Percentiles rank a stretch among this genome's conserved stretches.
Conservation (phyloP, 2,797 vertebrate species). For the Myotis vivesi region DNA sequence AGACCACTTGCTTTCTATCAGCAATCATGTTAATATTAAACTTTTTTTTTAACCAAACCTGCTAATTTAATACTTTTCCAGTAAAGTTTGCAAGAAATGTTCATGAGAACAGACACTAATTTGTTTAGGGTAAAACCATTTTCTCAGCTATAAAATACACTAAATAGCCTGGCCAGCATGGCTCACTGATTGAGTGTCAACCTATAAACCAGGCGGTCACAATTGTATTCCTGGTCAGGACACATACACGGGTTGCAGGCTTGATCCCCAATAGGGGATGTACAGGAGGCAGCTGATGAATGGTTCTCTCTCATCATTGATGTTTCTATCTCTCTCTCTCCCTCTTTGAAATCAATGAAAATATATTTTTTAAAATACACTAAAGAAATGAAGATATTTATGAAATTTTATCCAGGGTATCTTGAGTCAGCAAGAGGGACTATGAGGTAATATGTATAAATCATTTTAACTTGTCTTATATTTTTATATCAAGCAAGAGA, state of each 20-base stretch:
- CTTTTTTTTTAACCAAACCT: not conserved
- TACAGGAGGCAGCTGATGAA: no score
- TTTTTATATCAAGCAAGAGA: not conserved
- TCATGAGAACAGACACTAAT: not conserved
- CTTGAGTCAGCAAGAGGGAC: not conserved
- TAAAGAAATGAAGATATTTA: not conserved
- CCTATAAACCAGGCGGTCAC: no score
- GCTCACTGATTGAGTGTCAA: no score
- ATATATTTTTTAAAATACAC: not conserved
- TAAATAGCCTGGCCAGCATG: not conserved
- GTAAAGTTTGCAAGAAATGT: not conserved
- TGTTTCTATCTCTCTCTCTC: no score
- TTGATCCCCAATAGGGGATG: no score
- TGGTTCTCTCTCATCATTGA: no score
- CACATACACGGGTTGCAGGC: no score
- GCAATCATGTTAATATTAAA: not conserved
- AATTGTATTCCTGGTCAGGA: no score
- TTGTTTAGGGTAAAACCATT: not conserved
- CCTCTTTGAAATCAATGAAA: no score
- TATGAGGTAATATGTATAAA: not conserved
- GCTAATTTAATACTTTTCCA: not conserved
- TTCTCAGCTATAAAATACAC: not conserved
- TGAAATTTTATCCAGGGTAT: not conserved
- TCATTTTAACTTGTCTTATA: not conserved
- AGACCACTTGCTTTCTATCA: not conserved